These are phyloP conservation scores for Chymomyza costata DNA, from an alignment of 1,140 invertebrate species.

Conservation along the genomic window DNA sequence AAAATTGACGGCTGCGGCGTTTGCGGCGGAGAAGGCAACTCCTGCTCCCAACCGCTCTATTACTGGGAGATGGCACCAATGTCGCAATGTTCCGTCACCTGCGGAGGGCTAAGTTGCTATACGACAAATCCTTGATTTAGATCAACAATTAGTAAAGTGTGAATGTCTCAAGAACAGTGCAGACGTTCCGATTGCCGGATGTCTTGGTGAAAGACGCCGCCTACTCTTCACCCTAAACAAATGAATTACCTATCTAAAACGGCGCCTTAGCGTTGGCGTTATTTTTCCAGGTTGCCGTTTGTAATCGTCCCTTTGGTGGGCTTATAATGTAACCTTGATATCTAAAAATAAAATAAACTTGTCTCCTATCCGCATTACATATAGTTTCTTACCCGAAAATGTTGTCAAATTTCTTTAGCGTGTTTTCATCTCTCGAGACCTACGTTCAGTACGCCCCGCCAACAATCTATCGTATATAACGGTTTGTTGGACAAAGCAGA, in stretches of 20 bases:
- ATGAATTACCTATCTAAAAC: background rate
- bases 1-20: conserved; percentile 92
- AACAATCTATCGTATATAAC: too few relatives aligned
- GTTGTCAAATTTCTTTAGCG: conserved; percentile 56
- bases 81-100: conserved; percentile 90
- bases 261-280: conserved; percentile 28
- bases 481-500: conserved; percentile 9
- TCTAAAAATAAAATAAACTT: too few relatives aligned
- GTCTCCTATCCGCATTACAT: background rate
- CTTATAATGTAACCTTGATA: too few relatives aligned
- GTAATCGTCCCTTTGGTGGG: too few relatives aligned
- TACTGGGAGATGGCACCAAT: conserved; percentile 89
- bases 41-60: conserved; percentile 86
- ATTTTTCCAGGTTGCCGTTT: conserved; percentile 56
- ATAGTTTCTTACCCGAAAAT: conserved; percentile 14
- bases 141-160: conserved; percentile 73
- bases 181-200: background rate
- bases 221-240: background rate
- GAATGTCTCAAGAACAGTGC: conserved; percentile 67
- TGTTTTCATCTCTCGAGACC: conserved; percentile 12
- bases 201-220: background rate
- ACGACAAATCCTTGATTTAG: conserved; percentile 81
- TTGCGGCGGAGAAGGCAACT: conserved; percentile 91
- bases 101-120: too few relatives aligned
- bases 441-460: too few relatives aligned